phyloP scores from a whole-genome alignment of 2,888 invertebrate species.

The Idaea aversata region DNA sequence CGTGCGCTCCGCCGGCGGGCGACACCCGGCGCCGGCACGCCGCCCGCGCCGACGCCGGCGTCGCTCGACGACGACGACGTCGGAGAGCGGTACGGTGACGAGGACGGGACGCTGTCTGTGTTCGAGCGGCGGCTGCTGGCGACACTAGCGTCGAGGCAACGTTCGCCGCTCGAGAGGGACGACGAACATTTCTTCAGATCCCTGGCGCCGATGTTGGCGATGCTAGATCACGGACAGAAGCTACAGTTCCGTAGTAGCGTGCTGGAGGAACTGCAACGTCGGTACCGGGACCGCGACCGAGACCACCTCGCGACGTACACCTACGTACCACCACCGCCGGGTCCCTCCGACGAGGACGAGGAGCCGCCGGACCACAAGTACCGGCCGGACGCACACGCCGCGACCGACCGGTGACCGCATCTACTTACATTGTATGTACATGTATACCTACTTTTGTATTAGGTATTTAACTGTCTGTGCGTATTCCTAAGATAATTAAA shows the following conservation, averaged over 20 bases:
- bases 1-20: constrained; percentile 2
- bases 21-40: neutral
- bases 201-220: constrained; percentile 15
- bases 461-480: too few relatives aligned
- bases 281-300: neutral
- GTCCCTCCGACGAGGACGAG: neutral
- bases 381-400: too few relatives aligned
- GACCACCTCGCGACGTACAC: neutral
- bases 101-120: neutral
- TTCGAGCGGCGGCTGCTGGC: constrained; percentile 5
- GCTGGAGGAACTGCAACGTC: constrained; percentile 11
- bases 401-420: too few relatives aligned
- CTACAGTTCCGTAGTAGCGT: constrained; percentile 14
- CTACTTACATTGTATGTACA: too few relatives aligned
- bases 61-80: neutral
- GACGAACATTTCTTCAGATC: constrained; percentile 17
- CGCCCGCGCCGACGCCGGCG: neutral
- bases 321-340: too few relatives aligned
- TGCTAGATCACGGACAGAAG: constrained; percentile 10
- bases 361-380: neutral
- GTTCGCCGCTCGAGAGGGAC: constrained; percentile 10
- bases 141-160: neutral
- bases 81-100: neutral
- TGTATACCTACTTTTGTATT: too few relatives aligned
- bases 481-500: too few relatives aligned